phyloP scores from a whole-genome alignment of 2,113 vertebrate genomes.

The Camelus bactrianus region DNA sequence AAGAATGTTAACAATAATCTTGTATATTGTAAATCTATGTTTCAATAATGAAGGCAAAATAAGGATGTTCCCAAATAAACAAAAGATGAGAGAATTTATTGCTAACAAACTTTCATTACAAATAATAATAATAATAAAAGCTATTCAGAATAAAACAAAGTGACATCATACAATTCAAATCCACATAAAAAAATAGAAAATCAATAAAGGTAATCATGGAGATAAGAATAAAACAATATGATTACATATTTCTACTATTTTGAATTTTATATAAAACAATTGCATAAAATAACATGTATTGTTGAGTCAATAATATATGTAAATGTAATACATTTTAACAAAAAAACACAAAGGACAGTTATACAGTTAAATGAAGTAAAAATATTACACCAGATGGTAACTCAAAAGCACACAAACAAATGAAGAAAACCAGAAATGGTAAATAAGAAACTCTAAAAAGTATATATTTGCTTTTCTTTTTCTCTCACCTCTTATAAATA shows the following conservation, averaged over 20 bases:
- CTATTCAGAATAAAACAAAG: background rate
- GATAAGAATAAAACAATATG: background rate
- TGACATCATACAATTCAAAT: background rate
- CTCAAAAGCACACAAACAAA: background rate
- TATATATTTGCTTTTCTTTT: background rate
- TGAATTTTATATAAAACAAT: background rate
- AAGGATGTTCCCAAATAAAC: background rate
- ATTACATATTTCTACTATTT: background rate
- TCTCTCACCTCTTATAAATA: background rate
- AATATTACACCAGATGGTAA: background rate
- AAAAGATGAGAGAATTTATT: background rate
- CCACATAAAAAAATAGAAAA: background rate
- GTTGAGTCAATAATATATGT: background rate
- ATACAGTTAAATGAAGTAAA: background rate
- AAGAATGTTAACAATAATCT: too few relatives aligned
- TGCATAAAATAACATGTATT: background rate
- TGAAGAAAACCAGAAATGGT: background rate
- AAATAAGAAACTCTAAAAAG: background rate
- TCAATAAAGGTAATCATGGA: background rate
- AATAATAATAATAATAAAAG: background rate
- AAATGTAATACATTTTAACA: background rate
- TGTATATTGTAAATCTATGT: background rate
- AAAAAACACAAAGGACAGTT: background rate
- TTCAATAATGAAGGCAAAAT: background rate
- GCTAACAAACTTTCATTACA: background rate